Evolutionary conservation across 2,797 vertebrate genomes (phyloP), one percentile per base, ranked within the genome.

Genomic region (Danio jaintianensis): DNA sequence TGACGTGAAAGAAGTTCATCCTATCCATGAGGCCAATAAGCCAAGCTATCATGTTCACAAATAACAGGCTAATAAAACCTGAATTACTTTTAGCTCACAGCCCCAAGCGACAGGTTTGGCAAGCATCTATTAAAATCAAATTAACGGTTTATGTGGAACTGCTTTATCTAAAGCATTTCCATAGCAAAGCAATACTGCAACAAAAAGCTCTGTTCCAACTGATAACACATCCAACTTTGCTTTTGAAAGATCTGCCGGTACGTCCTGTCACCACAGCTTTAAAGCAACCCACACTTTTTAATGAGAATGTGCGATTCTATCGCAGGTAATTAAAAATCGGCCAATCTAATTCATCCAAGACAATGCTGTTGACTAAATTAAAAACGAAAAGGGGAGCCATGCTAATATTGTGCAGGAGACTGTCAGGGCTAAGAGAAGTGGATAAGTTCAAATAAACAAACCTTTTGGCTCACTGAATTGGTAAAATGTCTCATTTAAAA

Each of bases 261-360:
- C 56, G 6, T 76, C 64, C 81, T 77, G 76, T 83, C 79, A 72
- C 43, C 7, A 7, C 3, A 18, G 74, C 73, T 82, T 83, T 70
- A 84, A 82, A 81, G 16, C 45, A 50, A 22, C 61, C 61, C 45
- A 62, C 76, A 80, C 78, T 75, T 77, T 83, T 75, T 85, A 85
- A 77, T 80, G 71, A 70, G 75, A 84, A 85, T 75, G 36, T 42
- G 59, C 13, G 82, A 86, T 83, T 56, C 8, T 85, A 89, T 87
- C 80, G 4, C 42, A 74, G 11, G 77, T 81, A 86, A 86, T 86
- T 85, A 84, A 83, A 85, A 81, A 82, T 22, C 29, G 29, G 75
- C 22, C 75, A 38, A 75, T 70, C 59, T 86, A 71, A 85, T 83
- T 79, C 72, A 63, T 61, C n/a, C 36, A 36, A 77, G 69, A 82